Conservation (phyloP, 2,888 invertebrate genomes). For the Timema cristinae region DNA sequence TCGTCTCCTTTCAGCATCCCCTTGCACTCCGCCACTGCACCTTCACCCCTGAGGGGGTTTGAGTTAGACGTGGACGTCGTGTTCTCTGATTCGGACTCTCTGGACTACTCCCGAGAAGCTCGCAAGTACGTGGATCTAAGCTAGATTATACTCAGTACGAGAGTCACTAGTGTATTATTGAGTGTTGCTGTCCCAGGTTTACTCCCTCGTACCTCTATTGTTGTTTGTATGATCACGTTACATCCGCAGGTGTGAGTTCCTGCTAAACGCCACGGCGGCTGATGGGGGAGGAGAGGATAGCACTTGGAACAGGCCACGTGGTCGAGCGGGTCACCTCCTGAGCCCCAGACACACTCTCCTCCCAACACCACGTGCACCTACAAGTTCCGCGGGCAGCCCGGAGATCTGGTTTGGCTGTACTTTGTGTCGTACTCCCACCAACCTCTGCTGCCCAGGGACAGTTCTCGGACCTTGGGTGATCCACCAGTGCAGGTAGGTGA, state of each 20-base stretch:
- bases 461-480: conserved; percentile 40
- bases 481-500: conserved; percentile 19
- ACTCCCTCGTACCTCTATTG: neutral
- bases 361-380: conserved; percentile 85
- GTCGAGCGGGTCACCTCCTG: conserved; percentile 66
- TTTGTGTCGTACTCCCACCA: conserved; percentile 81
- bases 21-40: conserved; percentile 60
- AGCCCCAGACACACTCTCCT: conserved; percentile 81
- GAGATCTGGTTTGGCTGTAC: conserved; percentile 81
- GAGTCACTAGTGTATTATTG: too few relatives aligned
- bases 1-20: conserved; percentile 82
- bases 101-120: conserved; percentile 68
- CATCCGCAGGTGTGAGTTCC: conserved; percentile 61
- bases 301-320: conserved; percentile 46
- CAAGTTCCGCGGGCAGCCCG: conserved; percentile 72
- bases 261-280: conserved; percentile 68
- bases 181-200: neutral
- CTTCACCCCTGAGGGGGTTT: conserved; percentile 67
- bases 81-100: conserved; percentile 81
- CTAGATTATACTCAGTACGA: neutral
- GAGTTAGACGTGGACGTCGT: conserved; percentile 85
- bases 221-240: neutral
- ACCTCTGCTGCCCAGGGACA: conserved; percentile 53
- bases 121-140: conserved; percentile 37
- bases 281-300: conserved; percentile 49